Percentiles rank a stretch among this genome's conserved stretches.
These are phyloP conservation scores for Gallinago nigripennis DNA, from an alignment of 2,797 vertebrate genomes.

Conservation along the genomic window DNA sequence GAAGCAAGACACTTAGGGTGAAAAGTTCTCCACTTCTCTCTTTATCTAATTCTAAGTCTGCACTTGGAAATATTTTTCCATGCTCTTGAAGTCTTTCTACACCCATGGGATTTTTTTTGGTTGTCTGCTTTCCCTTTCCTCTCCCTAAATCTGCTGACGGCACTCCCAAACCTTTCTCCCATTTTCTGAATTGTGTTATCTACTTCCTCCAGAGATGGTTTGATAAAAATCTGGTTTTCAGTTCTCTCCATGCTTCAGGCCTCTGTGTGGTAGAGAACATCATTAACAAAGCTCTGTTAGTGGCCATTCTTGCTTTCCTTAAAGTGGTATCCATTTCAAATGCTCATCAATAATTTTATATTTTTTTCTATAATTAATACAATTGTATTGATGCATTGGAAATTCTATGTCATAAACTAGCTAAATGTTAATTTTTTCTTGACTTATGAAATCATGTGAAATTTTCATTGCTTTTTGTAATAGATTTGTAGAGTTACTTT, in stretches of 20 bases:
- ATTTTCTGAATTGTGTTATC: constrained; percentile 56
- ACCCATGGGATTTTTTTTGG: not conserved
- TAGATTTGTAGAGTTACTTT: not conserved
- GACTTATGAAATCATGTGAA: not conserved
- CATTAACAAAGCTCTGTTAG: not conserved
- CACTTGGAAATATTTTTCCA: constrained; percentile 22
- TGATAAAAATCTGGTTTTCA: constrained; percentile 63
- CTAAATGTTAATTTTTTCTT: not conserved
- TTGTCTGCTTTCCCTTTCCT: constrained; percentile 51
- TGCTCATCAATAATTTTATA: not conserved
- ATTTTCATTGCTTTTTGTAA: not conserved
- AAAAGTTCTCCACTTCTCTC: constrained; percentile 29
- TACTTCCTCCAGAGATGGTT: constrained; percentile 56
- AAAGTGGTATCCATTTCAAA: not conserved
- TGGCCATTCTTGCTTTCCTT: not conserved
- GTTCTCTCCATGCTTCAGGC: not conserved
- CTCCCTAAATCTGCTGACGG: constrained; percentile 37
- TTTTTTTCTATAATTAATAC: not conserved
- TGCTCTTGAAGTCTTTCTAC: not conserved
- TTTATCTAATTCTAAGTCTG: constrained; percentile 17
- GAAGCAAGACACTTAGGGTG: constrained; percentile 13
- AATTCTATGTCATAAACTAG: not conserved
- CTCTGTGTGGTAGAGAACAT: not conserved
- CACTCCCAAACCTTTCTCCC: constrained; percentile 44
- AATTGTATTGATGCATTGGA: not conserved